Base-by-base conservation (phyloP, 2,888 invertebrate species). In the Anaspis maculata region DNA sequence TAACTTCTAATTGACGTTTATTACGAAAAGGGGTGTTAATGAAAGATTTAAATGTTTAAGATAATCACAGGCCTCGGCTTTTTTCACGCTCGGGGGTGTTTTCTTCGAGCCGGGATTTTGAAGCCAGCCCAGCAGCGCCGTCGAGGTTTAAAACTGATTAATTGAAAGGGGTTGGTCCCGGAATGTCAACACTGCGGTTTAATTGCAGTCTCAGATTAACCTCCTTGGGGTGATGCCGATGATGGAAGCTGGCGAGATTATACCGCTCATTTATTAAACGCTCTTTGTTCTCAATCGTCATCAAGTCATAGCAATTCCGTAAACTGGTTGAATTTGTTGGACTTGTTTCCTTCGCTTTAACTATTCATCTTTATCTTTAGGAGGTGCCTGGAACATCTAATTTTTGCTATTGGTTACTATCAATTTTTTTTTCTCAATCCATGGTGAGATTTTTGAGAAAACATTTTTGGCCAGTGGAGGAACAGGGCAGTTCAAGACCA, bases 1-100 rank as follows among this genome's bases (percentile, higher is more conserved):
- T 56, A 54, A 47, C 53, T 54, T 56, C 57, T 62, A 63, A 63
- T 62, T 62, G 63, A 63, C 63, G 61, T 63, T 63, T 62, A 63
- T 63, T 62, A 60, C 59, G 52, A 52, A 54, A 61, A 61, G 59
- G 62, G 62, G 61, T 60, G 61, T 59, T 59, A 56, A 60, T 59
- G 59, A 59, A 56, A 56, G 60, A 61, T 61, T 40, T 60, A 57
- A 59, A 59, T 53, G 47, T 55, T 49, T 52, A 32, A 13, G 27
- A 59, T 59, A 56, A 60, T 57, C 59, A 48, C 50, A 15, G 31
- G 24, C 24, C 27, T 37, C 46, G 36, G n/a, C 43, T 51, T 51
- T 56, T 56, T 54, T 51, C 47, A 39, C 43, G 49, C 52, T 45
- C 34, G 49, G 54, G 58, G 57, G 54, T 52, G 52, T 57, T 59